phyloP scores from a whole-genome alignment of 2,113 vertebrate species.

The Pelecanus crispus region DNA sequence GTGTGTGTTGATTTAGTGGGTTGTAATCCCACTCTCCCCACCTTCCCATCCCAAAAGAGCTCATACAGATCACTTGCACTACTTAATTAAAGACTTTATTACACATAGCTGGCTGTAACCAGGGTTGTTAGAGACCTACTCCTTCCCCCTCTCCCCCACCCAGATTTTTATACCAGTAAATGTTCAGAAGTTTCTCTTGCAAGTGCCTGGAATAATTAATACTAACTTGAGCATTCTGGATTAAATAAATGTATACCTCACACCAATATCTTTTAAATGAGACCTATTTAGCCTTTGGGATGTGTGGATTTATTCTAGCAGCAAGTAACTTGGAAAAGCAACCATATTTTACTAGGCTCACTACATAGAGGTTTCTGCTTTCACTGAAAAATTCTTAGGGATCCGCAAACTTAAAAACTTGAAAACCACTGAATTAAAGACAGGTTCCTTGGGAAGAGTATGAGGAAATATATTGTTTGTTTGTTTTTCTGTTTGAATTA shows the following conservation, averaged over 20 bases:
- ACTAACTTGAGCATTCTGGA: neutral
- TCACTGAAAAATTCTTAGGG: neutral
- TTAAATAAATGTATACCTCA: neutral
- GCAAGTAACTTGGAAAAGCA: neutral
- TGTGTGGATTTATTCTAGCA: neutral
- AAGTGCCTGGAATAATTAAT: neutral
- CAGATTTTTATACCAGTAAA: constrained; percentile 12
- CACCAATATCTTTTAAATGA: neutral
- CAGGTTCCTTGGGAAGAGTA: neutral
- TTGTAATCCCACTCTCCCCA: constrained; percentile 36
- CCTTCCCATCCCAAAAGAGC: constrained; percentile 37
- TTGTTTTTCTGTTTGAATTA: neutral
- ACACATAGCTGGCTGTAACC: constrained; percentile 55
- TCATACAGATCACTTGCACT: constrained; percentile 51
- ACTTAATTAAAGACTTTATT: constrained; percentile 62
- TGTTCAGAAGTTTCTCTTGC: neutral
- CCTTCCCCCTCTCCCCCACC: neutral
- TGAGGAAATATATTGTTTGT: neutral
- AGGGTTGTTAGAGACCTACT: constrained; percentile 6
- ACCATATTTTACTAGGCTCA: neutral
- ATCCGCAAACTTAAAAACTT: neutral
- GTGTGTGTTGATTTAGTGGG: constrained; percentile 63
- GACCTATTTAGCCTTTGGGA: neutral
- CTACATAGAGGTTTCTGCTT: neutral
- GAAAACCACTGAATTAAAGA: neutral